These are phyloP conservation scores for Ophiodon elongatus DNA, from an alignment of 2,113 vertebrate species.

Conservation along the genomic window DNA sequence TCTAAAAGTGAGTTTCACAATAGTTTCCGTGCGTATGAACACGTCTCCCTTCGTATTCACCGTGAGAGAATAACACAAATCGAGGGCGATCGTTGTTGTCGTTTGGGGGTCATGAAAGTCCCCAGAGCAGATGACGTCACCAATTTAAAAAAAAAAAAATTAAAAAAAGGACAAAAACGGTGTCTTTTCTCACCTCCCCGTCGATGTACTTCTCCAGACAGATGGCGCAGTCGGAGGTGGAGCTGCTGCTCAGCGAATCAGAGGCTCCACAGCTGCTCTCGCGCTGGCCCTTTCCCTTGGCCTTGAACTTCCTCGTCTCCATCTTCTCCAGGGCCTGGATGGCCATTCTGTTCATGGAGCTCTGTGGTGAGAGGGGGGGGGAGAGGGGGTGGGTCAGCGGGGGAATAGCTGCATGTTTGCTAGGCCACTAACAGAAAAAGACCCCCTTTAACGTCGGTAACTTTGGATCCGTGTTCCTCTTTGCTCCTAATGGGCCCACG, in stretches of 20 bases:
- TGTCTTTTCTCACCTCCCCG: constrained; percentile 89
- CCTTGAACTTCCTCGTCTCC: constrained; percentile 98
- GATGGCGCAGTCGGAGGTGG: constrained; percentile 98
- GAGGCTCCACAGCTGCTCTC: constrained; percentile 91
- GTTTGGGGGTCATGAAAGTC: not conserved
- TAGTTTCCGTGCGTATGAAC: not conserved
- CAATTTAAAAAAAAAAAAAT: not conserved
- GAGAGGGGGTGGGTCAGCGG: constrained; percentile 7
- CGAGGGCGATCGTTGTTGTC: not conserved
- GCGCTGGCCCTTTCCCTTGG: constrained; percentile 91
- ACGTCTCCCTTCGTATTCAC: not conserved
- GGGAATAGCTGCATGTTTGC: not conserved
- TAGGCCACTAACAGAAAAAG: no score
- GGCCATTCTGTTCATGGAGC: constrained; percentile 98
- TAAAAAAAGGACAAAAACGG: not conserved
- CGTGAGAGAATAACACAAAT: not conserved
- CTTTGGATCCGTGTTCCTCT: no score
- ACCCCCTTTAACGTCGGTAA: no score
- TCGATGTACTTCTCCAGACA: constrained; percentile 99
- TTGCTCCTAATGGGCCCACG: no score
- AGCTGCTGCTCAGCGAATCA: constrained; percentile 97
- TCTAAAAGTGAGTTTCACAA: not conserved
- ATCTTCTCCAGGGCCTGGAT: constrained; percentile 98
- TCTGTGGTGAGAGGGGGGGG: constrained; percentile 78
- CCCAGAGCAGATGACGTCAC: not conserved